Evolutionary conservation across 2,113 vertebrate species (phyloP), one percentile per base, ranked within the genome.

Genomic region (Macquaria ambigua): DNA sequence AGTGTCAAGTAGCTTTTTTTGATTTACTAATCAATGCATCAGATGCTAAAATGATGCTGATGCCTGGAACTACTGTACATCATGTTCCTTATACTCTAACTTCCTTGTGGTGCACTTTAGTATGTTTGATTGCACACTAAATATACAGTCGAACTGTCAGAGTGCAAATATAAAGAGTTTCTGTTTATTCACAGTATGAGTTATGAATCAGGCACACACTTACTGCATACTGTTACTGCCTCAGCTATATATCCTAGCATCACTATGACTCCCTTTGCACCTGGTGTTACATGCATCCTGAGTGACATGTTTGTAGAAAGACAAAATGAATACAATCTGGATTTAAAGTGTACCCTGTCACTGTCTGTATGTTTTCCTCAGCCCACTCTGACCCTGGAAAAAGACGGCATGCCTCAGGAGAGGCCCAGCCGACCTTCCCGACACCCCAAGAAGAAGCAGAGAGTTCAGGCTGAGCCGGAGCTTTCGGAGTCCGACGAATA

Each of bases 321-420:
- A 56, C 39, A 34, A 50, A 75, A 11, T 39, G 9, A 71, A 41
- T 52, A 5, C 21, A 41, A 46, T 18, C 41, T 21, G 2, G 63
- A 23, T 14, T 14, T 48, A 3, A 23, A 68, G 25, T 14, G 37
- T 15, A 62, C 37, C 14, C 8, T 43, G 41, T 46, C 28, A 20
- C 37, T 39, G 20, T 46, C 31, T 43, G 5, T 2, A 7, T 18
- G 8, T 34, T 25, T 14, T 72, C 48, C 7, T 41, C 90, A 99
- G 98, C 93, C 97, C 0, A 92, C 96, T 53, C 92, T 99, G 89
- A 95, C 95, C n/a, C 92, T 98, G 91, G 97, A 97, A 68, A 97
- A 98, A 81, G 95, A 96, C 0, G 91, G 96, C 1, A 12, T 96
- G 50, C 89, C 93, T 0, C 96, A 95, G 61, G 96, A 96, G n/a